Evolutionary conservation across 2,797 vertebrate species (phyloP).

Genomic region (Enteromius paludinosus): DNA sequence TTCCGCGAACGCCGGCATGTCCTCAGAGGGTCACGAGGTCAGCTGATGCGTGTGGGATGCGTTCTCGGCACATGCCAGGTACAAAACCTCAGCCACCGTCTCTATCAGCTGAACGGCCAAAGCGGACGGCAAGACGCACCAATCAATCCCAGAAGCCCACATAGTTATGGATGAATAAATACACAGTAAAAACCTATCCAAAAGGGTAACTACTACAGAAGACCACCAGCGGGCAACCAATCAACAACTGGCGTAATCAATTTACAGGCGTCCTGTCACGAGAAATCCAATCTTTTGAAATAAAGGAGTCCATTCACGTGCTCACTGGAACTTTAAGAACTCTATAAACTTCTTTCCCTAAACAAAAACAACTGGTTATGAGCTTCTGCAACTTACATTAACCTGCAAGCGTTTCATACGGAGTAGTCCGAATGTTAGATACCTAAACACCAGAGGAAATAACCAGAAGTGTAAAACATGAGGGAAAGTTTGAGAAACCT

Average conservation of each 20-base stretch:
- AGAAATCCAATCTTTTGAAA: background rate
- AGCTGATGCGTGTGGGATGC: conserved; percentile 86
- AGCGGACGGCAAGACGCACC: conserved; percentile 80
- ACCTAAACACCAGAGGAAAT: background rate
- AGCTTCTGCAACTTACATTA: background rate
- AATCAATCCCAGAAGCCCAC: conserved; percentile 86
- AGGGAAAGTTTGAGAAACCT: background rate
- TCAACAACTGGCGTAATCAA: background rate
- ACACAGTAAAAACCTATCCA: background rate
- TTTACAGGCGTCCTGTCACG: background rate
- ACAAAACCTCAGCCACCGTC: conserved; percentile 89
- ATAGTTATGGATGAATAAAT: conserved; percentile 75
- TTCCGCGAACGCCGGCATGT: conserved; percentile 73
- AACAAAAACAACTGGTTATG: background rate
- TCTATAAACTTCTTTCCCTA: background rate
- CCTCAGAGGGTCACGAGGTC: conserved; percentile 57
- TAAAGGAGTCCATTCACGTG: background rate
- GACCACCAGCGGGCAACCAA: background rate
- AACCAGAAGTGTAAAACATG: background rate
- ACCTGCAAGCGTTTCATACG: background rate
- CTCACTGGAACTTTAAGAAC: background rate
- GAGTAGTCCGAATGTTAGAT: background rate
- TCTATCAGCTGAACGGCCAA: conserved; percentile 88
- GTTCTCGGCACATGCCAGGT: conserved; percentile 91
- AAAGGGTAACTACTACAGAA: conserved; percentile 6